Conservation (phyloP, 2,888 invertebrate genomes). For the Nowickia ferox region DNA sequence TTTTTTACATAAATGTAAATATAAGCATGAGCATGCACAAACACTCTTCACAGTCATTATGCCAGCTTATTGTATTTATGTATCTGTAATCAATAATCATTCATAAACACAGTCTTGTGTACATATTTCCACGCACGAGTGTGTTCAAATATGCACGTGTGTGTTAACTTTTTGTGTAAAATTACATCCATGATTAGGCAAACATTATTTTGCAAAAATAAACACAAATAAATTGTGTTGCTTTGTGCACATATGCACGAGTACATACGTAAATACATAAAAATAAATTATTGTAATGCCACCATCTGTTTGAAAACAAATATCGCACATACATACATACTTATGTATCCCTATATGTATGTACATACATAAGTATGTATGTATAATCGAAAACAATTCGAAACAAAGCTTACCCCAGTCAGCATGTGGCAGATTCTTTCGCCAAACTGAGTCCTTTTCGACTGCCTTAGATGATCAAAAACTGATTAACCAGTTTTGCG, state of each 20-base stretch:
- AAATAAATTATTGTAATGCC: background rate
- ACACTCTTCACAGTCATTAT: background rate
- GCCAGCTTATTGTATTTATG: slow-evolving; percentile 45
- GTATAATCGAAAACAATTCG: no score
- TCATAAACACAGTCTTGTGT: background rate
- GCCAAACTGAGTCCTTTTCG: no score
- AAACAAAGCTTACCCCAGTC: no score
- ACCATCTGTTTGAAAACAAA: background rate
- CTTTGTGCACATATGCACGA: background rate
- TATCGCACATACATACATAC: background rate
- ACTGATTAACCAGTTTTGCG: no score
- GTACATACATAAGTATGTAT: no score
- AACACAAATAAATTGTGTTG: background rate
- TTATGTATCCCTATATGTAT: no score
- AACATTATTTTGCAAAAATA: background rate
- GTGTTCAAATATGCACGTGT: background rate
- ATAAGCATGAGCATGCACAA: background rate
- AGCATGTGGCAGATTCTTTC: no score
- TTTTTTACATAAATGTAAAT: background rate
- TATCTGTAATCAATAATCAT: slow-evolving; percentile 39
- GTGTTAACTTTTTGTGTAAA: background rate
- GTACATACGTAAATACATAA: background rate
- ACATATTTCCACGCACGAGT: background rate
- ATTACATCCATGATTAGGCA: background rate
- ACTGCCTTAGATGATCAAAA: no score